Base-by-base conservation (phyloP, 2,797 vertebrate species). In the Argentina silus region DNA sequence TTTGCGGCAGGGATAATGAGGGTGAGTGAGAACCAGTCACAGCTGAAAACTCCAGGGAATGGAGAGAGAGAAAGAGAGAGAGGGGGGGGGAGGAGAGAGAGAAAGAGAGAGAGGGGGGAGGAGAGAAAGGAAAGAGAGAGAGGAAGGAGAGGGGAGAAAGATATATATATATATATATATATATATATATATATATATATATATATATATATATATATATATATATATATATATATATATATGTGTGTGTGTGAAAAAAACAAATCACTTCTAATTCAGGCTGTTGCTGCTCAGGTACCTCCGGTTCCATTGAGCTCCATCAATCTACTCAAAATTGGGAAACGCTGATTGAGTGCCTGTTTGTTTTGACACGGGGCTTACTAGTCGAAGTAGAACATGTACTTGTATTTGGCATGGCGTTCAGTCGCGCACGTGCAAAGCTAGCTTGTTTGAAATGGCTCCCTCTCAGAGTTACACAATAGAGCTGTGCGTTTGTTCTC, bases 1-100 rank as follows among this genome's bases (percentile, higher is more conserved):
- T 14, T 8, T 17, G 53, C 48, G 55, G 53, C 56, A 45, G 59
- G 70, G 42, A 69, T 73, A 71, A 78, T 74, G 57, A 64, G 75
- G 70, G 70, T 56, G 17, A 59, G 66, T 63, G 62, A 64, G 70
- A 73, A 63, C 43, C 43, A 66, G 68, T 74, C 61, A 44, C 42
- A 74, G 67, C 65, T 44, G 23, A 70, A 36, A 23, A 48, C n/a
- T 21, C 43, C 9, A 11, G 45, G 43, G 45, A 9, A 21, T 5
- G 12, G 44, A 9, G 17, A 21, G 45, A 66, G 45, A 45, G 2
- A 45, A 15, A 15, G 10, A 62, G 50, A 19, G 15, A 50, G 61
- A 70, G 50, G 48, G 1, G 15, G 42, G 75, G 17, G 43, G 15
- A 23, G 10, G 59, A 15, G 47, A 14, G 19, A 47, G n/a, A 14